Evolutionary conservation across 2,113 vertebrate species (phyloP).

Genomic region (Cervus canadensis): DNA sequence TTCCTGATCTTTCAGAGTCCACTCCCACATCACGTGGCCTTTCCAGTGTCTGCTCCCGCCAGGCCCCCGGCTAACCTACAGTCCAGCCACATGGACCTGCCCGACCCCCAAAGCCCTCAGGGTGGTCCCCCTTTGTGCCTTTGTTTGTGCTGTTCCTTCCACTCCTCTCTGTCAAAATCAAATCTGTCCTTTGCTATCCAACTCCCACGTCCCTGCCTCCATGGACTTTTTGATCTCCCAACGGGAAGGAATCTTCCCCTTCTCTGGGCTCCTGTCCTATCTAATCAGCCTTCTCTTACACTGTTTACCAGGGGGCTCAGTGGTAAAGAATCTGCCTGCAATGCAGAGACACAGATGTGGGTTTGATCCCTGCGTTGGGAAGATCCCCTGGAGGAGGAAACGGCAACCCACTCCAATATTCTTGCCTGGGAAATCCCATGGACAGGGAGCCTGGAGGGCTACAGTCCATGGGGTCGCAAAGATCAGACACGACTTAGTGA

Average conservation of each 20-base stretch:
- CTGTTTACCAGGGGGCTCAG: not conserved
- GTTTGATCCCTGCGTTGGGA: rapidly evolving
- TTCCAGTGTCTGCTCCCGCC: not conserved
- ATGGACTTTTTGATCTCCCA: not conserved
- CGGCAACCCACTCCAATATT: not conserved
- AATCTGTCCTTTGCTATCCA: not conserved
- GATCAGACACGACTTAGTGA: not conserved
- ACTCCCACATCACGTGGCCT: too few relatives aligned
- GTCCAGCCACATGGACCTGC: too few relatives aligned
- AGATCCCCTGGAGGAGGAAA: not conserved
- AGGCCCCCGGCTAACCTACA: not conserved
- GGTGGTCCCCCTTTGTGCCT: not conserved
- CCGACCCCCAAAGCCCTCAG: not conserved
- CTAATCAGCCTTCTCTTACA: not conserved
- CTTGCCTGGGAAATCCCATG: not conserved
- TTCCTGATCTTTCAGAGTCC: not conserved
- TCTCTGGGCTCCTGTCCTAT: not conserved
- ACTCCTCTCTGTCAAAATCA: not conserved
- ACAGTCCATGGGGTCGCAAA: not conserved
- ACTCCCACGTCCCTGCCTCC: not conserved
- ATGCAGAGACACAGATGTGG: not conserved
- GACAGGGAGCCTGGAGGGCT: not conserved
- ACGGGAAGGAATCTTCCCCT: not conserved
- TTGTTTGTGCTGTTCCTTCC: not conserved
- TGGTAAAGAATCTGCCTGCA: not conserved